These are phyloP conservation scores for Callyntrura sp. DNA, from an alignment of 2,888 invertebrate species.

Conservation along the genomic window DNA sequence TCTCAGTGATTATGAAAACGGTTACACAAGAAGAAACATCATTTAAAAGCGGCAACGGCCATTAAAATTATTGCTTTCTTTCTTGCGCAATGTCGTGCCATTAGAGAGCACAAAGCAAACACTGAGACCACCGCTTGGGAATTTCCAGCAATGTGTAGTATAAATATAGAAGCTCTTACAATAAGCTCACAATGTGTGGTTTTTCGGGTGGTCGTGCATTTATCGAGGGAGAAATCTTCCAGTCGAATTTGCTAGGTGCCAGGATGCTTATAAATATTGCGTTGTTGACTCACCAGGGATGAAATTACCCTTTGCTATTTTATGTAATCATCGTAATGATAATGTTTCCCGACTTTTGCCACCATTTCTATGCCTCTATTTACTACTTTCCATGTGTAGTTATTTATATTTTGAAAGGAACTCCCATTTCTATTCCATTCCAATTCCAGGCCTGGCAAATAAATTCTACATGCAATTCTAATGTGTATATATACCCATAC, in stretches of 20 bases:
- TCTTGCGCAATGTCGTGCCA: slow-evolving; percentile 10
- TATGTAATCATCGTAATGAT: slow-evolving; percentile 33
- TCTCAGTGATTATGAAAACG: slow-evolving; percentile 15
- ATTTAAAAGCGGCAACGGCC: background rate
- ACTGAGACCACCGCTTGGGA: slow-evolving; percentile 13
- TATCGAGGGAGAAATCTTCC: slow-evolving; percentile 21
- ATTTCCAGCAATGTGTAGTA: slow-evolving; percentile 23
- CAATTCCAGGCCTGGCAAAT: background rate
- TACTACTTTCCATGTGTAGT: background rate
- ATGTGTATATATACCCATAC: background rate
- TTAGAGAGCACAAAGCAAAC: background rate
- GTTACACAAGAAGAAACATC: slow-evolving; percentile 38
- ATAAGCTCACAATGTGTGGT: background rate
- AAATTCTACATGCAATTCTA: slow-evolving; percentile 45
- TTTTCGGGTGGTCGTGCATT: slow-evolving; percentile 23
- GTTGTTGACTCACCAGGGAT: background rate
- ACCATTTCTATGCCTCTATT: background rate
- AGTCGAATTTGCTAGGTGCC: slow-evolving; percentile 18
- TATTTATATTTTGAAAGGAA: slow-evolving; percentile 7
- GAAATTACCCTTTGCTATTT: background rate
- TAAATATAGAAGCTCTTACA: slow-evolving; percentile 36
- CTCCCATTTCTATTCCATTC: background rate
- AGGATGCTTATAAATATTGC: background rate
- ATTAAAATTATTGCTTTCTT: background rate
- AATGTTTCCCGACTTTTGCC: background rate